These are phyloP conservation scores for Danio albolineatus DNA, from an alignment of 2,797 vertebrate species.

Conservation along the genomic window DNA sequence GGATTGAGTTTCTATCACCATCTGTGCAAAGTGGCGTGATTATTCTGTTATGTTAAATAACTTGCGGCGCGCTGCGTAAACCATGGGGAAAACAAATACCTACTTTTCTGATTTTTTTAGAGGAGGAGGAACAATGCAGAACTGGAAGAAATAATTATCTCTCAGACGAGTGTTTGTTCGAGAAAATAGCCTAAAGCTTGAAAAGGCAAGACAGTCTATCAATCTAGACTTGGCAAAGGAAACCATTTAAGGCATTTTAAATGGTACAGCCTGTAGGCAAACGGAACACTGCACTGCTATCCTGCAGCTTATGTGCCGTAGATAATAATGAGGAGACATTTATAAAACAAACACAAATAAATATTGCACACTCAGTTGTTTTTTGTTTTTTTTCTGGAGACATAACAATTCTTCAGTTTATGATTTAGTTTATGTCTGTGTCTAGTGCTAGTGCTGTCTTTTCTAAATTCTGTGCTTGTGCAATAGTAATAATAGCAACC, in stretches of 20 bases:
- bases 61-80: constrained; percentile 10
- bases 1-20: constrained; percentile 57
- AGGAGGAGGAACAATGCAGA: constrained; percentile 47
- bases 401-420: background rate
- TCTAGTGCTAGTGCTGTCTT: background rate
- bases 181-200: constrained; percentile 57
- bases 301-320: constrained; percentile 27
- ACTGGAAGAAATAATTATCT: constrained; percentile 54
- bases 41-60: constrained; percentile 55
- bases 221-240: constrained; percentile 54
- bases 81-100: constrained; percentile 35
- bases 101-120: constrained; percentile 29
- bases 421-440: background rate
- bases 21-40: constrained; percentile 60
- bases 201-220: constrained; percentile 55
- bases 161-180: constrained; percentile 44
- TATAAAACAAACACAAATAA: constrained; percentile 48
- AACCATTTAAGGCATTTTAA: constrained; percentile 55
- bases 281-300: constrained; percentile 37
- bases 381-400: background rate
- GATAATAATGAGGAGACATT: constrained; percentile 45
- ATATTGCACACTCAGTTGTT: background rate
- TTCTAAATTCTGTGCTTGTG: background rate
- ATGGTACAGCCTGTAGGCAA: constrained; percentile 38
- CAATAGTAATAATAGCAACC: background rate